Conservation (phyloP, 2,113 vertebrate species). For the Indicator indicator region DNA sequence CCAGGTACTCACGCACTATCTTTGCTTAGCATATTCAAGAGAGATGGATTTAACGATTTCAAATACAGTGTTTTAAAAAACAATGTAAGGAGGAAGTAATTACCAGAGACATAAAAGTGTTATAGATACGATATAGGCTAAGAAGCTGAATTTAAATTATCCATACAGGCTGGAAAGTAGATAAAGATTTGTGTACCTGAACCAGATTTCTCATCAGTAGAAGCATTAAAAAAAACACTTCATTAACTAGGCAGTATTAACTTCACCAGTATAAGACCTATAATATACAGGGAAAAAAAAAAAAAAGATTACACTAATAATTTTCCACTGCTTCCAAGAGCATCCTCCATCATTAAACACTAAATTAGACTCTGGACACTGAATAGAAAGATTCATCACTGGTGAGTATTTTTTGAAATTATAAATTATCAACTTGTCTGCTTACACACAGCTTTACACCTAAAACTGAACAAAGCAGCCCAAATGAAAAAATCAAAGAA, state of each 20-base stretch:
- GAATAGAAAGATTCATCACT: not conserved
- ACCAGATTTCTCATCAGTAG: not conserved
- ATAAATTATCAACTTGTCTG: not conserved
- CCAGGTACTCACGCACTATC: rapidly evolving
- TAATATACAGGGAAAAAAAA: not conserved
- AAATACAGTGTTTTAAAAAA: not conserved
- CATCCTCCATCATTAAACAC: not conserved
- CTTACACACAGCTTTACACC: not conserved
- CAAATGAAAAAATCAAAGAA: not conserved
- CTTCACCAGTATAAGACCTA: not conserved
- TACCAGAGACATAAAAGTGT: not conserved
- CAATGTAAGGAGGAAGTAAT: not conserved
- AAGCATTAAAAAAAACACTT: not conserved
- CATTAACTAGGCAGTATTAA: not conserved
- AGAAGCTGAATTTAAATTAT: not conserved
- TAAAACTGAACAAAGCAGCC: not conserved
- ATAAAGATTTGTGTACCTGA: not conserved
- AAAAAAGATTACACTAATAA: not conserved
- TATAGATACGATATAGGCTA: not conserved
- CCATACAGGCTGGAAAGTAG: not conserved
- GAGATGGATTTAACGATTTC: not conserved
- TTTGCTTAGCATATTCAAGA: not conserved
- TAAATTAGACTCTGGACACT: not conserved
- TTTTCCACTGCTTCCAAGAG: not conserved
- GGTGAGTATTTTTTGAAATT: not conserved